Evolutionary conservation across 2,113 vertebrate species (phyloP).

Genomic region (Chionodraco myersi): DNA sequence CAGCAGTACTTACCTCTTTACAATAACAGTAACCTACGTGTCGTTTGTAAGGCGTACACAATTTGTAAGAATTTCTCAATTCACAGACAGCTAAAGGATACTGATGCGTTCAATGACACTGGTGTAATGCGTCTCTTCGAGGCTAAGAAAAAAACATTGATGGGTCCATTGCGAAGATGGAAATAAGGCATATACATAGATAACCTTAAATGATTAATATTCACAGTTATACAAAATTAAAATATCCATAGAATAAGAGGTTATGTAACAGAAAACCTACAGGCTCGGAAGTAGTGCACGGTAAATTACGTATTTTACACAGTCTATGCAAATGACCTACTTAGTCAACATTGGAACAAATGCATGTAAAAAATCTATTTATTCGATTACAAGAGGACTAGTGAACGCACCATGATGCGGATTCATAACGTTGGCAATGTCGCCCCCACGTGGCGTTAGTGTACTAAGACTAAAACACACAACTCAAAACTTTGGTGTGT

Average conservation of each 20-base stretch:
- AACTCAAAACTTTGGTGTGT: not conserved
- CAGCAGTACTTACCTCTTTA: slow-evolving; percentile 53
- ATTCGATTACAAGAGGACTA: not conserved
- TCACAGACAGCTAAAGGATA: slow-evolving; percentile 52
- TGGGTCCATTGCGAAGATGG: no score
- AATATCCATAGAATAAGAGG: no score
- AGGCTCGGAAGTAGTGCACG: no score
- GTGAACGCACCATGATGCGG: slow-evolving; percentile 4
- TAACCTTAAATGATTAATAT: no score
- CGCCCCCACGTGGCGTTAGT: slow-evolving; percentile 41
- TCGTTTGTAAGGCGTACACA: slow-evolving; percentile 26
- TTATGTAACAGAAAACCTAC: no score
- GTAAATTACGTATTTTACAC: no score
- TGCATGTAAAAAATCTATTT: rapidly evolving
- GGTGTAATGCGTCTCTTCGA: rapidly evolving
- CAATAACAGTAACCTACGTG: slow-evolving; percentile 11
- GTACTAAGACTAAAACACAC: not conserved
- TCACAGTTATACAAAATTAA: no score
- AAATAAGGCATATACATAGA: no score
- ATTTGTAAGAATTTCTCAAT: slow-evolving; percentile 67
- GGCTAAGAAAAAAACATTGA: no score
- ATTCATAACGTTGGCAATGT: slow-evolving; percentile 9
- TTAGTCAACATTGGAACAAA: not conserved
- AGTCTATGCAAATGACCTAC: no score
- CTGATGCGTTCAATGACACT: slow-evolving; percentile 34